phyloP scores from a whole-genome alignment of 2,888 invertebrate genomes.

The Drosophila kanekoi region DNA sequence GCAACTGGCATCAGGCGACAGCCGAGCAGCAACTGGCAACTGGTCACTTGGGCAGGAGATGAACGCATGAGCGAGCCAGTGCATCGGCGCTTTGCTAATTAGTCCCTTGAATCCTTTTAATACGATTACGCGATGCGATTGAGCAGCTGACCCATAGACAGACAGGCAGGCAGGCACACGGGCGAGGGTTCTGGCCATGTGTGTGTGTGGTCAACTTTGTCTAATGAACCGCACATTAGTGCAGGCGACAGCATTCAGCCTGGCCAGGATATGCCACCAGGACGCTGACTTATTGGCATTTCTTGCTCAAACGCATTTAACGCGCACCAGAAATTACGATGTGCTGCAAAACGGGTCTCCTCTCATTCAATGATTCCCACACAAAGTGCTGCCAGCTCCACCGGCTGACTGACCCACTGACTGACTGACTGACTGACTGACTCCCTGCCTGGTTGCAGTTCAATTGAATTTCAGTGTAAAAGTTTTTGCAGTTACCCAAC shows the following conservation, averaged over 20 bases:
- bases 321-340: slow-evolving; percentile 46
- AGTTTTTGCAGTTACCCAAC: slow-evolving; percentile 27
- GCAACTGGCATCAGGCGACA: slow-evolving; percentile 7
- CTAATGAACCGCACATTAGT: slow-evolving; percentile 82
- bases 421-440: background rate
- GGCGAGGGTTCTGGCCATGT: background rate
- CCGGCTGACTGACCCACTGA: slow-evolving; percentile 2
- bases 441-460: slow-evolving; percentile 40
- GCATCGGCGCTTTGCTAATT: slow-evolving; percentile 67
- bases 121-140: slow-evolving; percentile 64
- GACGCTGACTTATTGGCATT: slow-evolving; percentile 71
- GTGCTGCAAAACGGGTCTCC: slow-evolving; percentile 14
- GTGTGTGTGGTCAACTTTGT: slow-evolving; percentile 66
- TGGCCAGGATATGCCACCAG: slow-evolving; percentile 17
- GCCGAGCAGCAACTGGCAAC: slow-evolving; percentile 7
- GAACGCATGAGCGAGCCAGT: slow-evolving; percentile 35
- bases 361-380: slow-evolving; percentile 20
- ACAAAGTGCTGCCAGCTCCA: slow-evolving; percentile 26
- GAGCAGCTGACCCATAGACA: slow-evolving; percentile 43
- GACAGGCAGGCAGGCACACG: slow-evolving; percentile 11
- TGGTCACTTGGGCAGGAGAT: slow-evolving; percentile 15
- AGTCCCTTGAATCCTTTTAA: slow-evolving; percentile 79
- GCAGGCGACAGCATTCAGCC: slow-evolving; percentile 38
- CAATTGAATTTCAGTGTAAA: slow-evolving; percentile 72
- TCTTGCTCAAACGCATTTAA: slow-evolving; percentile 58